Conservation (phyloP, 2,888 invertebrate species). For the Drosophila emarginata region DNA sequence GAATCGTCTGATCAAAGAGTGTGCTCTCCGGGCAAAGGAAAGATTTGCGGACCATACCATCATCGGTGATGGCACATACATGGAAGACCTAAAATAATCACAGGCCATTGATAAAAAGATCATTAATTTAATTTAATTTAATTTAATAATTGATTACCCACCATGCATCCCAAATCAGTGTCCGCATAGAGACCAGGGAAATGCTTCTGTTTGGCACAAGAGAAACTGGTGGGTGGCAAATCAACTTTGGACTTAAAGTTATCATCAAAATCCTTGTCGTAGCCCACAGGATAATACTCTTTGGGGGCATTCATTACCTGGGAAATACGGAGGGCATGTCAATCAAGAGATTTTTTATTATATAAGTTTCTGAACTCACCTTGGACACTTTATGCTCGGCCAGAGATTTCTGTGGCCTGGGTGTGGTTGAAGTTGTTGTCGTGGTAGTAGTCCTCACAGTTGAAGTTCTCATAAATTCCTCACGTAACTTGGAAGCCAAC, state of each 20-base stretch:
- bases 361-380: conserved; percentile 48
- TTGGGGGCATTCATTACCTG: conserved; percentile 94
- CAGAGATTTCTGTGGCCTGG: conserved; percentile 40
- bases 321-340: neutral
- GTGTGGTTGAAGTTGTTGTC: conserved; percentile 76
- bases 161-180: conserved; percentile 94
- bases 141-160: conserved; percentile 78
- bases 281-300: conserved; percentile 93
- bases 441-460: conserved; percentile 82
- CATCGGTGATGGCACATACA: conserved; percentile 94
- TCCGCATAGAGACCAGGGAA: conserved; percentile 95
- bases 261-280: conserved; percentile 94
- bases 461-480: conserved; percentile 82
- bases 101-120: neutral
- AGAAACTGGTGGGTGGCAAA: conserved; percentile 91
- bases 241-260: conserved; percentile 93
- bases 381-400: conserved; percentile 77
- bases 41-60: conserved; percentile 94
- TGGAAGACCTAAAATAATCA: conserved; percentile 89
- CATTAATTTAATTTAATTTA: neutral
- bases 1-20: conserved; percentile 93
- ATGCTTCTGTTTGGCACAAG: conserved; percentile 94
- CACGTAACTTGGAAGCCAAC: conserved; percentile 73
- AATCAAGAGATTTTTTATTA: neutral
- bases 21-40: conserved; percentile 96